phyloP scores from a whole-genome alignment of 2,797 vertebrate genomes.

The Catharus ustulatus region DNA sequence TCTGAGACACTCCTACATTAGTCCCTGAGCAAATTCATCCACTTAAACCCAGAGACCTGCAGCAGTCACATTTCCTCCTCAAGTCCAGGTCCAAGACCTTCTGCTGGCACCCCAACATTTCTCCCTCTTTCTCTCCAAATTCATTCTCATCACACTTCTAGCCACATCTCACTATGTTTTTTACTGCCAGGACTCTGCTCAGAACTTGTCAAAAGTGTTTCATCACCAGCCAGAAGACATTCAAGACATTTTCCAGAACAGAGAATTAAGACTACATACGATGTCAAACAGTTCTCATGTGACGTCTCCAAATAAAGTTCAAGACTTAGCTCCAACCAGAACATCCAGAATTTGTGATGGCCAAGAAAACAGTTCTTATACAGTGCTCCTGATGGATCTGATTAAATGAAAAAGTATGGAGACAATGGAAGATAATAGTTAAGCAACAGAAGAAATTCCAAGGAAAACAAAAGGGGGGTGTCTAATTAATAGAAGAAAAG shows the following conservation, averaged over 20 bases:
- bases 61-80: not conserved
- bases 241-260: conserved; percentile 1
- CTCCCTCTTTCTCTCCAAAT: not conserved
- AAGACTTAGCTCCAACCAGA: conserved; percentile 29
- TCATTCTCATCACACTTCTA: not conserved
- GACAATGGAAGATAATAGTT: not conserved
- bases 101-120: not conserved
- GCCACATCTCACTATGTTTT: not conserved
- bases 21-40: not conserved
- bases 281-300: conserved; percentile 1
- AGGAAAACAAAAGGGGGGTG: not conserved
- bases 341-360: conserved; percentile 7
- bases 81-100: not conserved
- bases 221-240: conserved; percentile 15
- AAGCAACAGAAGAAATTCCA: not conserved
- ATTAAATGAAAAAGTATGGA: conserved; percentile 20
- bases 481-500: not conserved
- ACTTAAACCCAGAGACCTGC: not conserved
- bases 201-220: not conserved
- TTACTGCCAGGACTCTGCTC: not conserved
- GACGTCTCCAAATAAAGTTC: conserved; percentile 2
- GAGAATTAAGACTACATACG: not conserved
- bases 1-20: not conserved
- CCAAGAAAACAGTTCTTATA: conserved; percentile 14
- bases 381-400: conserved; percentile 11